Conservation (phyloP, 2,888 invertebrate species). For the Pachydiplax longipennis region DNA sequence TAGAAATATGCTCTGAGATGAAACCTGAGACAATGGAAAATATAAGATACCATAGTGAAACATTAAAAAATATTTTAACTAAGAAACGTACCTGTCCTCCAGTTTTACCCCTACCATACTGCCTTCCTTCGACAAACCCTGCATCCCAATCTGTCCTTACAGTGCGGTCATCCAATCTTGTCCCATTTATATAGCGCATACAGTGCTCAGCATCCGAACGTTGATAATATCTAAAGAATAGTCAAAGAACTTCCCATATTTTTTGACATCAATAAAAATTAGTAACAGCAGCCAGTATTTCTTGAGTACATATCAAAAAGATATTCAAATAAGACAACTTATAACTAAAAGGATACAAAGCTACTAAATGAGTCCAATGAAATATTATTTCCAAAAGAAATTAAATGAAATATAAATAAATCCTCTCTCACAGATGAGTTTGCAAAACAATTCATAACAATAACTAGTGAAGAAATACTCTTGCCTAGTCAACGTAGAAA, state of each 20-base stretch:
- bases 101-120: conserved; percentile 96
- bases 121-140: conserved; percentile 97
- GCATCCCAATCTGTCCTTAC: conserved; percentile 99
- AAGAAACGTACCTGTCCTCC: conserved; percentile 85
- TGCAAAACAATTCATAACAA: too few relatives aligned
- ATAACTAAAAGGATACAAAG: too few relatives aligned
- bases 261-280: background rate
- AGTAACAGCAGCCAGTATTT: too few relatives aligned
- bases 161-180: conserved; percentile 93
- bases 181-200: conserved; percentile 94
- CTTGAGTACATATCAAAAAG: too few relatives aligned
- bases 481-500: too few relatives aligned
- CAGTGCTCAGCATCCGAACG: conserved; percentile 79
- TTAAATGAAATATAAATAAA: too few relatives aligned
- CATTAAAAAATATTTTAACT: background rate
- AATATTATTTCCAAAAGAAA: too few relatives aligned
- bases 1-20: background rate
- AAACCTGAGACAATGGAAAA: background rate
- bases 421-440: too few relatives aligned
- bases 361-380: too few relatives aligned
- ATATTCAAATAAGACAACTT: too few relatives aligned
- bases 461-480: too few relatives aligned
- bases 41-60: background rate
- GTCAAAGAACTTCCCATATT: background rate
- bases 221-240: conserved; percentile 62